Percentiles rank a stretch among this genome's conserved stretches.
Conservation (phyloP, 2,888 invertebrate species). For the Thyatira batis region DNA sequence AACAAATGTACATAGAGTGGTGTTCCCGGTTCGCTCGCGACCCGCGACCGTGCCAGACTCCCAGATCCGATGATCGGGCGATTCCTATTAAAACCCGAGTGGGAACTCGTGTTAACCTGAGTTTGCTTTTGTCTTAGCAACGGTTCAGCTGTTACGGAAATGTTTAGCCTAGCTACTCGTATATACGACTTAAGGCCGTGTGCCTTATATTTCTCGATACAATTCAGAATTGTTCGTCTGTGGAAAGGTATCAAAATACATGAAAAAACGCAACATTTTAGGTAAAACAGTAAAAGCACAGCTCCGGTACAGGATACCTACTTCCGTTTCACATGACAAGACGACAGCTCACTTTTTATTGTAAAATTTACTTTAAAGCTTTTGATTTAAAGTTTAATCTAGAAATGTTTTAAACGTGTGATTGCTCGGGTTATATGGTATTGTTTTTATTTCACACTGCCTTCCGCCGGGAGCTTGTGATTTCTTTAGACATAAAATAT, state of each 20-base stretch:
- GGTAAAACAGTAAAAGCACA: too few species aligned
- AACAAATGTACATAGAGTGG: conserved; percentile 21
- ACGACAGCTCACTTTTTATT: neutral
- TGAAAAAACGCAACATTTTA: too few species aligned
- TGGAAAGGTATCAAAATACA: too few species aligned
- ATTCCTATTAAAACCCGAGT: conserved; percentile 45
- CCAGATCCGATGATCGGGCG: conserved; percentile 45
- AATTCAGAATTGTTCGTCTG: too few species aligned
- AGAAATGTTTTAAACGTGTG: neutral
- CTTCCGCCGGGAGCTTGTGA: neutral
- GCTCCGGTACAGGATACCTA: too few species aligned
- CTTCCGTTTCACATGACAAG: too few species aligned
- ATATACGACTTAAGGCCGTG: neutral
- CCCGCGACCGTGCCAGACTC: conserved; percentile 21
- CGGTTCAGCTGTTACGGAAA: neutral
- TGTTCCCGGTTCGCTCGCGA: conserved; percentile 24
- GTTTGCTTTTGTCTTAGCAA: conserved; percentile 47
- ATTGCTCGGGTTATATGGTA: neutral
- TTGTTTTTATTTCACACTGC: neutral
- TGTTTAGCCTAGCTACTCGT: neutral
- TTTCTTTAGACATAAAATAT: too few species aligned
- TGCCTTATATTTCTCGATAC: too few species aligned
- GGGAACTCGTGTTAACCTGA: conserved; percentile 57
- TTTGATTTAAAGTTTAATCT: too few species aligned
- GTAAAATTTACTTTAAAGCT: too few species aligned